A percentile compares a stretch with the other conserved stretches of the same genome.
phyloP scores from a whole-genome alignment of 35 echinoderm and acorn worm genomes.

The Apostichopus californicus region DNA sequence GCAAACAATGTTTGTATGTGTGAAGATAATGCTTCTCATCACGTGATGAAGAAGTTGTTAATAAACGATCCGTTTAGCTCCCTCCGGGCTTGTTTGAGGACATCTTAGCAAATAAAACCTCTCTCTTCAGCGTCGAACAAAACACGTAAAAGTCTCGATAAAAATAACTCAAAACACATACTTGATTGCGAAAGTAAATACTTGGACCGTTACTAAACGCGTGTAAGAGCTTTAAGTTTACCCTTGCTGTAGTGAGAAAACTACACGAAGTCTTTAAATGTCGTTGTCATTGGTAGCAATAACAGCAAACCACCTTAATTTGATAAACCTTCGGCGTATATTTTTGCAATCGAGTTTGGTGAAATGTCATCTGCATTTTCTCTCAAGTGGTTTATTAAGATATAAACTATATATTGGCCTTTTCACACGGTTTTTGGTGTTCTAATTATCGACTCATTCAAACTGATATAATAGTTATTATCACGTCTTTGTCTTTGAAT shows the following conservation, averaged over 20 bases:
- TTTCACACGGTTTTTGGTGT: no score
- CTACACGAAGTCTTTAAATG: background rate
- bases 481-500: no score
- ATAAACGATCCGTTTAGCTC: background rate
- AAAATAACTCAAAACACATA: background rate
- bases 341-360: background rate
- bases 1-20: background rate
- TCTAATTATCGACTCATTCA: no score
- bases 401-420: no score
- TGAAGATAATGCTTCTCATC: background rate
- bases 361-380: background rate
- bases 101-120: background rate
- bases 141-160: background rate
- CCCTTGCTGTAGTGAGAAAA: background rate
- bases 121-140: background rate
- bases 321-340: background rate
- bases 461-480: no score
- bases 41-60: background rate
- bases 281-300: background rate
- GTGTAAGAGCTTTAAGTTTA: background rate
- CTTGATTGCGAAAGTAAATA: background rate
- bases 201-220: background rate
- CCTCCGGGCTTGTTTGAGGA: background rate
- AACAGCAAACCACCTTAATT: background rate
- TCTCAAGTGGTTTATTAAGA: no score